Base-by-base conservation (phyloP, 2,888 invertebrate genomes). In the Agonopterix subpropinquella region DNA sequence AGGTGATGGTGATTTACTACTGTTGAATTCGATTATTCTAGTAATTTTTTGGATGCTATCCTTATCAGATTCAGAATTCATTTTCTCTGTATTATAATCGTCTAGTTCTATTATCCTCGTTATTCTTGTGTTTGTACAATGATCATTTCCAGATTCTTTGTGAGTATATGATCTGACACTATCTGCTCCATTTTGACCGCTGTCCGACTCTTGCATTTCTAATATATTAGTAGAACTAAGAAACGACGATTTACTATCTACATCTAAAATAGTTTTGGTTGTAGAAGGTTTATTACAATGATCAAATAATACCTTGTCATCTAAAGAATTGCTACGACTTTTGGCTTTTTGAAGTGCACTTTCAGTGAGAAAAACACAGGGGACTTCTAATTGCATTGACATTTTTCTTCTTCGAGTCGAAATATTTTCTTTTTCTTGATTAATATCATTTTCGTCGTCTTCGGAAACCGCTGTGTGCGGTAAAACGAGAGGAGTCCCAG, bases 401-500 rank as follows among this genome's bases (percentile, higher is more conserved):
- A 89, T 80, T 70, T 89, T 89, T 52, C 89, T 75, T 62, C 80
- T 71, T 59, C 88, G 72, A 10, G 80, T 75, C 39, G 77, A 71
- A n/a, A 4, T 39, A 58, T 76, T 80, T 69, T 86, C 84, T 66
- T 77, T 83, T 69, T 84, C 80, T 71, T 79, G 77, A 64, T 82
- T 84, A 60, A 83, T 75, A 52, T 81, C 79, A 80, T 85, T 83
- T 49, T 86, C 83, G 48, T 80, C 54, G 56, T 82, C 77, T 66
- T 85, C 83, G 35, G 80, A 70, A 54, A 88, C 75, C 39, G 79
- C 67, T 4, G 80, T 82, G 57, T 81, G 82, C 73, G 80, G 91
- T 50, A 92, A 80, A 55, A 92, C 90, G 53, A 92, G 88, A 52
- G 90, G 90, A 57, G 91, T 91, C 62, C 91, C 91, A 56, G 92